phyloP scores from a whole-genome alignment of 2,113 vertebrate species.

The Gila orcuttii region DNA sequence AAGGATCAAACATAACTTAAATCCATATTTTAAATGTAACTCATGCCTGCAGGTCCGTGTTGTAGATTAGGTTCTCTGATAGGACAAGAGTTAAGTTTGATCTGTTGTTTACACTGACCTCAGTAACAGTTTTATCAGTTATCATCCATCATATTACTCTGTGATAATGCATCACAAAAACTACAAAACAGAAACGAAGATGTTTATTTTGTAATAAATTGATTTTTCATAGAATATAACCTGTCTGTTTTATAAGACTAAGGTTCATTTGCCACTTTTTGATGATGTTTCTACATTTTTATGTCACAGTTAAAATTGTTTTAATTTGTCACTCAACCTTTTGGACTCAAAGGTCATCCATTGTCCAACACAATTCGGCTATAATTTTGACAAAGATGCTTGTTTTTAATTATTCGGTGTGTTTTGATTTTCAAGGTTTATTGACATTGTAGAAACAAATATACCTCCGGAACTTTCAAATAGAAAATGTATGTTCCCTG shows the following conservation, averaged over 20 bases:
- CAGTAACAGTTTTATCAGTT: neutral
- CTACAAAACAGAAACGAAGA: neutral
- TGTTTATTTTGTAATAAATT: slow-evolving; percentile 27
- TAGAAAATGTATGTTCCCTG: slow-evolving; percentile 46
- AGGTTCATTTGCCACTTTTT: neutral
- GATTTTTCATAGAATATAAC: neutral
- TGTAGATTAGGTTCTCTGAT: slow-evolving; percentile 10
- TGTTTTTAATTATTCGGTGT: neutral
- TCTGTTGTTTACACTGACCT: neutral
- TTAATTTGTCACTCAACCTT: neutral
- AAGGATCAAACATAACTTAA: neutral
- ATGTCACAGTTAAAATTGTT: neutral
- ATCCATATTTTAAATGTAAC: neutral
- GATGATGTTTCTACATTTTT: neutral
- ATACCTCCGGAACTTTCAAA: neutral
- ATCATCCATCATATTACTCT: neutral
- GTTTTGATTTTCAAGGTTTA: neutral
- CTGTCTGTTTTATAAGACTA: neutral
- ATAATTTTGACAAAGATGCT: neutral
- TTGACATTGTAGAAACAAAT: too few relatives aligned
- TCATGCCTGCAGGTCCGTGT: neutral
- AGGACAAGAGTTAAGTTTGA: neutral
- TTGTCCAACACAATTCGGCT: neutral
- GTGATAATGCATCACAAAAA: neutral
- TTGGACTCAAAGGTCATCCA: neutral